phyloP scores from a whole-genome alignment of 2,113 vertebrate genomes.

The Eulemur rufifrons region DNA sequence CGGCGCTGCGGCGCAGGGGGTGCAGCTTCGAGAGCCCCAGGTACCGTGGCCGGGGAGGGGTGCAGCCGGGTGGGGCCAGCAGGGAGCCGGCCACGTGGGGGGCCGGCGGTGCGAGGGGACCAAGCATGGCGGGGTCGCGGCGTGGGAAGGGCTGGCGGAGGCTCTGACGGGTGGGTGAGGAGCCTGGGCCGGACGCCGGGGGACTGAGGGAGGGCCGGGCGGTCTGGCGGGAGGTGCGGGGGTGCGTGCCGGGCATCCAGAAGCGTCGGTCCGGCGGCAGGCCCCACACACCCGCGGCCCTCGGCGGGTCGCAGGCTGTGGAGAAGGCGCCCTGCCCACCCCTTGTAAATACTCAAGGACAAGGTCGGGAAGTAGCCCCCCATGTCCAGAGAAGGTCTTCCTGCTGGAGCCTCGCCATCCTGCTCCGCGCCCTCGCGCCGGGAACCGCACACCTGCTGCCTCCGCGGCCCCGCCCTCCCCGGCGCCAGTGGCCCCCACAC shows the following conservation, averaged over 20 bases:
- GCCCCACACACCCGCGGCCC: not conserved
- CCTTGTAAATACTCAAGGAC: slow-evolving; percentile 53
- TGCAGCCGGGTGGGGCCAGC: slow-evolving; percentile 19
- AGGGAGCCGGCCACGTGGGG: slow-evolving; percentile 54
- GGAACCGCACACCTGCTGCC: slow-evolving; percentile 66
- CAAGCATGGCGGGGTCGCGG: not conserved
- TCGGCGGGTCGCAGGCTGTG: not conserved
- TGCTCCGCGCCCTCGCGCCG: not conserved
- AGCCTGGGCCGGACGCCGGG: not conserved
- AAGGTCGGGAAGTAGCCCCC: slow-evolving; percentile 28
- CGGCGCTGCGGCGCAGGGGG: slow-evolving; percentile 78
- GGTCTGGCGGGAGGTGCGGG: not conserved
- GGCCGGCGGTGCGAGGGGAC: not conserved
- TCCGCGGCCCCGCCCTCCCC: slow-evolving; percentile 1
- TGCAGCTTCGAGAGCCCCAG: slow-evolving; percentile 79
- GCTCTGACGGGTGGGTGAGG: not conserved
- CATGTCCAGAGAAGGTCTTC: not conserved
- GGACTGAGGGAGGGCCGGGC: not conserved
- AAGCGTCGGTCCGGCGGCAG: not conserved
- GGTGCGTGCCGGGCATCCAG: not conserved
- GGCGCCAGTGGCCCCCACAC: not conserved
- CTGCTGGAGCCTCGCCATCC: not conserved
- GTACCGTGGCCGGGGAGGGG: slow-evolving; percentile 55
- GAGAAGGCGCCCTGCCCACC: not conserved
- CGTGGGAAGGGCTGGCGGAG: not conserved